Percentiles rank a stretch among this genome's conserved stretches.
Evolutionary conservation across 2,113 vertebrate genomes (phyloP).

Genomic region (Silurus glanis): DNA sequence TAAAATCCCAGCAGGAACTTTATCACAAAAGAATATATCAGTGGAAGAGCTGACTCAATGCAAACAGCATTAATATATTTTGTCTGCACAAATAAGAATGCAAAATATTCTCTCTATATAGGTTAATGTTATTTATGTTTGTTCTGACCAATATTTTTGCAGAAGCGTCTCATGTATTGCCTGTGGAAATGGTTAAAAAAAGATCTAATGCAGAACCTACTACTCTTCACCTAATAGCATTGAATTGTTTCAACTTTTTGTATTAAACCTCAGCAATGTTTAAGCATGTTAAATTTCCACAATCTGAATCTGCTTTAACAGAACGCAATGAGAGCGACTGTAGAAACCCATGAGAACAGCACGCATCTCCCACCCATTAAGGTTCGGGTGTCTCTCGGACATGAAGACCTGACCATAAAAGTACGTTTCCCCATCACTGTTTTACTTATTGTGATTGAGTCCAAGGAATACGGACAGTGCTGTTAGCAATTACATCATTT

Average conservation of each 20-base stretch:
- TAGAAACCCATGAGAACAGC: conserved; percentile 87
- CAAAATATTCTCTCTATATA: not conserved
- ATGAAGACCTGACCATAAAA: conserved; percentile 96
- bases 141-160: not conserved
- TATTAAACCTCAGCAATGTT: not conserved
- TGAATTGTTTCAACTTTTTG: not conserved
- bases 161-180: not conserved
- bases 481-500: not conserved
- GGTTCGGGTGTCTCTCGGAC: conserved; percentile 86
- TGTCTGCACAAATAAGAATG: not conserved
- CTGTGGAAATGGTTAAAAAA: not conserved
- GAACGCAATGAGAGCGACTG: conserved; percentile 98
- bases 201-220: not conserved
- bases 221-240: not conserved
- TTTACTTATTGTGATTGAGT: not conserved
- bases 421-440: conserved; percentile 59
- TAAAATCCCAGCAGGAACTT: not conserved
- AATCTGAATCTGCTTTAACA: conserved; percentile 54
- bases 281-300: not conserved
- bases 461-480: not conserved
- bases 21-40: not conserved
- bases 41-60: not conserved
- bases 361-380: conserved; percentile 81
- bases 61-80: not conserved
- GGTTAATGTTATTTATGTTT: not conserved